Evolutionary conservation across 1,140 invertebrate species (phyloP).

Genomic region (Pectinophora gossypiella): DNA sequence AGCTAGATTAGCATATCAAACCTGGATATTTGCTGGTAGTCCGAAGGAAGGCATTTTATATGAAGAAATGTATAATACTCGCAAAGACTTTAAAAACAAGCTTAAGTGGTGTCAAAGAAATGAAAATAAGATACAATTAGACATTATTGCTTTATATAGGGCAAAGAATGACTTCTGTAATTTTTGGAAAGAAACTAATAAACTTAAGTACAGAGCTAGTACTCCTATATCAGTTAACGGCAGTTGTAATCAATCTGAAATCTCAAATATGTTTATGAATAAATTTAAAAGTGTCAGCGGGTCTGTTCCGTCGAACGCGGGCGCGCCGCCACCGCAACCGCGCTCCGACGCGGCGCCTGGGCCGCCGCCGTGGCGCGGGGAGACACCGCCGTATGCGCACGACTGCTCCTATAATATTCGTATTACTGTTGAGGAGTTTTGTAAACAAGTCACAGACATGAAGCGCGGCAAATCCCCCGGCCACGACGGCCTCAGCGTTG

Average conservation of each 20-base stretch:
- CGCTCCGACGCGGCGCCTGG: too few relatives aligned
- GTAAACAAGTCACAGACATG: too few relatives aligned
- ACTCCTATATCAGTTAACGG: not conserved
- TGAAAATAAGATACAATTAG: not conserved
- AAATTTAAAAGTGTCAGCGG: not conserved
- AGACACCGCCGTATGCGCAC: too few relatives aligned
- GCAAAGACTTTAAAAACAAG: slow-evolving; percentile 1
- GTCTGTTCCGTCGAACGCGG: too few relatives aligned
- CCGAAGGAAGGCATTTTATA: not conserved
- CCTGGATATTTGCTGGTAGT: not conserved
- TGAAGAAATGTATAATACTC: not conserved
- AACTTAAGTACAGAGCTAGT: not conserved
- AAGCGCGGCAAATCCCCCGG: not conserved
- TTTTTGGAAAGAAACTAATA: not conserved
- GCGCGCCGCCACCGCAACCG: too few relatives aligned
- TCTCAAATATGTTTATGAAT: not conserved
- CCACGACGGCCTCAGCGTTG: not conserved
- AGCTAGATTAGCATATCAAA: not conserved
- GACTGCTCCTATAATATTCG: too few relatives aligned
- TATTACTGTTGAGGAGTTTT: too few relatives aligned
- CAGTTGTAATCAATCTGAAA: not conserved
- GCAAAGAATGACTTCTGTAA: not conserved
- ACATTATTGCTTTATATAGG: not conserved
- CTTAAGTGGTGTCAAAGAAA: slow-evolving; percentile 1
- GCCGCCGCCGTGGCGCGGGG: too few relatives aligned